Evolutionary conservation across 2,797 vertebrate species (phyloP).

Genomic region (Pangasius larnaudii): DNA sequence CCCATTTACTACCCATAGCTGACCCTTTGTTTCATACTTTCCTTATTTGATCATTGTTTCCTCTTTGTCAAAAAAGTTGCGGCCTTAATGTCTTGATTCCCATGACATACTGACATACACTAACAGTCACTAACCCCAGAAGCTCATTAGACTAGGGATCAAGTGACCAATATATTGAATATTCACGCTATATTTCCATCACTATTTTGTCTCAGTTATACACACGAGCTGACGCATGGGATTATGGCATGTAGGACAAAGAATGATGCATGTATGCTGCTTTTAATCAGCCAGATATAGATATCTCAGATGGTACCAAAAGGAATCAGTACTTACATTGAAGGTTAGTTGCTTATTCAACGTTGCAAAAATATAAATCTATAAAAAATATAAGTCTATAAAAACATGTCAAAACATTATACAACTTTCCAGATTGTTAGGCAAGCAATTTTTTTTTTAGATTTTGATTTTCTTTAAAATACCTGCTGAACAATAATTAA

Average conservation of each 20-base stretch:
- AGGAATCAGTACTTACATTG: neutral
- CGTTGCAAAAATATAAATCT: neutral
- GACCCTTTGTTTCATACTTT: neutral
- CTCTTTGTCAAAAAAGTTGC: neutral
- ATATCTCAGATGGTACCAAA: neutral
- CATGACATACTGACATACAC: neutral
- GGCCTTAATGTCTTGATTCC: neutral
- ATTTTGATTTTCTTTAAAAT: neutral
- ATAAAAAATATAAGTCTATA: neutral
- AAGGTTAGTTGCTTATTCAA: neutral
- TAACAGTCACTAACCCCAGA: neutral
- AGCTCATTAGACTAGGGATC: neutral
- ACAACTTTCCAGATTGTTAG: too few relatives aligned
- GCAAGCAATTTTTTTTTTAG: too few relatives aligned
- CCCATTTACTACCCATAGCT: neutral
- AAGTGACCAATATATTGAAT: neutral
- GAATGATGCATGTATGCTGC: neutral
- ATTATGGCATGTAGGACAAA: neutral
- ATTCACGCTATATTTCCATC: neutral
- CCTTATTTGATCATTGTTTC: neutral
- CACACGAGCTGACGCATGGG: neutral
- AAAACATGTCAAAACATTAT: neutral
- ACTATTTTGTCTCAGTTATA: neutral
- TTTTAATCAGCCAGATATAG: neutral
- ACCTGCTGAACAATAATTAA: neutral